Conservation (phyloP, 2,797 vertebrate genomes). For the Mastacembelus armatus region DNA sequence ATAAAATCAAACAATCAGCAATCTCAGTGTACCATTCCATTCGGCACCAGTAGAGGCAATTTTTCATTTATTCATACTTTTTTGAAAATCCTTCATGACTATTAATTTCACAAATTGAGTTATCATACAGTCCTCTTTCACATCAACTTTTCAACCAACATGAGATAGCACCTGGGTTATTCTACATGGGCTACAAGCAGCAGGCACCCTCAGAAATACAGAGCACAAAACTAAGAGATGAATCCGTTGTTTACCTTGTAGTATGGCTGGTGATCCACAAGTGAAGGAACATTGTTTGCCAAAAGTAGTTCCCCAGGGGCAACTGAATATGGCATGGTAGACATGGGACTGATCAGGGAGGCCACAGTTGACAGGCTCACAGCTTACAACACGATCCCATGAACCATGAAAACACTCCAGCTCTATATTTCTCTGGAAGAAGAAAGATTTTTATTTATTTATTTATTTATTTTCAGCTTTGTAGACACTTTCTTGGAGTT, state of each 20-base stretch:
- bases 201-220: too few relatives aligned
- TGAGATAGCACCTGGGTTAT: too few relatives aligned
- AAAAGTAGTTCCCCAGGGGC: conserved; percentile 88
- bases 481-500: conserved; percentile 8
- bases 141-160: too few relatives aligned
- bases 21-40: too few relatives aligned
- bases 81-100: too few relatives aligned
- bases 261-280: conserved; percentile 91
- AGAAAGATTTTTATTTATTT: too few relatives aligned
- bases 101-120: too few relatives aligned
- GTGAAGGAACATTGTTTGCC: conserved; percentile 90
- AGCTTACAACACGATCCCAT: conserved; percentile 90
- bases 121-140: too few relatives aligned
- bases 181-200: too few relatives aligned
- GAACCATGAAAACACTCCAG: conserved; percentile 87
- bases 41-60: too few relatives aligned
- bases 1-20: too few relatives aligned
- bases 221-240: not conserved
- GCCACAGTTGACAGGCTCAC: conserved; percentile 88
- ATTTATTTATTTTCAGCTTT: conserved; percentile 9
- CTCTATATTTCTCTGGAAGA: conserved; percentile 80
- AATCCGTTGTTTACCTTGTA: conserved; percentile 87
- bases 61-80: too few relatives aligned
- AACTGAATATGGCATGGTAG: conserved; percentile 91
- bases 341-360: conserved; percentile 88